Conservation (phyloP, 2,113 vertebrate species). For the Poicephalus gulielmi region DNA sequence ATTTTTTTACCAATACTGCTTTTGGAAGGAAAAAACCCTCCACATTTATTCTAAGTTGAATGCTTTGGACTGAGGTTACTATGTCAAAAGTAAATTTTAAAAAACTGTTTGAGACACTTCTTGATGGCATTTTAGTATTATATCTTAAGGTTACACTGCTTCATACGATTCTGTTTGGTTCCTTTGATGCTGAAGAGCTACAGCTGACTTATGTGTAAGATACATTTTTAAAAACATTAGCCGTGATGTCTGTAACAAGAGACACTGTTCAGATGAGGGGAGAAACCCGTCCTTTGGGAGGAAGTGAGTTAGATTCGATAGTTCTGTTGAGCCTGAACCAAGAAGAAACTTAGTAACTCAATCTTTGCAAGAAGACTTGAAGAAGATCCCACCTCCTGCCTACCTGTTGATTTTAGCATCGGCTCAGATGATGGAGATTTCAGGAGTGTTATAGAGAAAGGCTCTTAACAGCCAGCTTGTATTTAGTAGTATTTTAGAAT, state of each 20-base stretch:
- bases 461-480: background rate
- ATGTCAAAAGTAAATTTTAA: constrained; percentile 76
- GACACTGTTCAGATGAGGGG: constrained; percentile 53
- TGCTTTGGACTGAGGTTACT: constrained; percentile 69
- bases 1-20: constrained; percentile 23
- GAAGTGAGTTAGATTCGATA: constrained; percentile 68
- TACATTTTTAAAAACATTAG: constrained; percentile 68
- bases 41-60: constrained; percentile 58
- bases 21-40: constrained; percentile 56
- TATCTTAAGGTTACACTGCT: constrained; percentile 63
- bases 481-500: constrained; percentile 56
- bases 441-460: constrained; percentile 17
- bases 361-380: constrained; percentile 46
- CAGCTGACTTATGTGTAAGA: constrained; percentile 69
- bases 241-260: constrained; percentile 66
- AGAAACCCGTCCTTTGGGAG: constrained; percentile 60
- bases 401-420: constrained; percentile 52
- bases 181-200: constrained; percentile 75
- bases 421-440: background rate
- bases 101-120: constrained; percentile 69
- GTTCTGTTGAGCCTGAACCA: constrained; percentile 69
- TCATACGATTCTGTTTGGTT: constrained; percentile 58
- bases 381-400: constrained; percentile 17
- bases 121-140: constrained; percentile 73
- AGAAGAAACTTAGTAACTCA: constrained; percentile 64